Evolutionary conservation across 1,140 invertebrate species (phyloP).

Genomic region (Babylonia areolata): DNA sequence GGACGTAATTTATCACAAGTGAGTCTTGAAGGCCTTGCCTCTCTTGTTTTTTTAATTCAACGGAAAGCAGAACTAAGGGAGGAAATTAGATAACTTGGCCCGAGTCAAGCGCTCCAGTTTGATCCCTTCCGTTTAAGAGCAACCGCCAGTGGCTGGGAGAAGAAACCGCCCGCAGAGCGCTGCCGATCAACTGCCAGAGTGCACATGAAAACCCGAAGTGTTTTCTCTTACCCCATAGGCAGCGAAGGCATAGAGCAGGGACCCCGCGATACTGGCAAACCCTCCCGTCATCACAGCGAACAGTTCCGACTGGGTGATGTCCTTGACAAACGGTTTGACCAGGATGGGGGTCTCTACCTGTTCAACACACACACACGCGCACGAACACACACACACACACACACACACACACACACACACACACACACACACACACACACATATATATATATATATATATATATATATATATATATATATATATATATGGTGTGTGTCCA

Average conservation of each 20-base stretch:
- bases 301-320: slow-evolving; percentile 73
- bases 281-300: slow-evolving; percentile 73
- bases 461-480: background rate
- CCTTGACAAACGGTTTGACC: slow-evolving; percentile 67
- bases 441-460: background rate
- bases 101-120: background rate
- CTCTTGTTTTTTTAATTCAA: too few relatives aligned
- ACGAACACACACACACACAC: slow-evolving; percentile 58
- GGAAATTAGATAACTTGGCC: too few relatives aligned
- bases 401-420: slow-evolving; percentile 40
- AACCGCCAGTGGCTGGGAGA: too few relatives aligned
- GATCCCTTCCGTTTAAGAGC: too few relatives aligned
- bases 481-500: background rate
- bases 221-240: background rate
- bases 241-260: background rate
- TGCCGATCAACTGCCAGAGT: too few relatives aligned
- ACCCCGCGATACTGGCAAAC: slow-evolving; percentile 74
- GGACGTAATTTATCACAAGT: too few relatives aligned
- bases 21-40: too few relatives aligned
- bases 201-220: too few relatives aligned
- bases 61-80: too few relatives aligned
- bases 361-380: background rate
- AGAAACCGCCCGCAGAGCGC: too few relatives aligned
- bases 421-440: background rate
- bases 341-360: slow-evolving; percentile 73